Percentiles rank a stretch among this genome's conserved stretches.
phyloP scores from a whole-genome alignment of 2,888 invertebrate genomes.

The Melanargia galathea region DNA sequence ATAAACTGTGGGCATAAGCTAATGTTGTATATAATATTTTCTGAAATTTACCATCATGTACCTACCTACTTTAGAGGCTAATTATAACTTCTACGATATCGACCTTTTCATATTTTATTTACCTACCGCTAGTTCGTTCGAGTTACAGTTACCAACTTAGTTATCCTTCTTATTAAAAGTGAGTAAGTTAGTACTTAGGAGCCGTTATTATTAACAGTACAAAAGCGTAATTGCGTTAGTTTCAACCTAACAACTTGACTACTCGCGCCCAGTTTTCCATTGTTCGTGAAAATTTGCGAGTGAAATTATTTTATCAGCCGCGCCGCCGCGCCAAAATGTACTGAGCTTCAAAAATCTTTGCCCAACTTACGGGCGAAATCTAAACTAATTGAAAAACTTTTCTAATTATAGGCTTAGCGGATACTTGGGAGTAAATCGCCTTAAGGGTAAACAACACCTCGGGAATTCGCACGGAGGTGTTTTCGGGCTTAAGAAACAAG shows the following conservation, averaged over 20 bases:
- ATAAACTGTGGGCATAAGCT: too few species aligned
- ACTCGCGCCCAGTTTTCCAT: slow-evolving; percentile 21
- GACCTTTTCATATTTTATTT: neutral
- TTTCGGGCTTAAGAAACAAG: slow-evolving; percentile 20
- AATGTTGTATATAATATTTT: too few species aligned
- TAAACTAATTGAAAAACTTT: slow-evolving; percentile 82
- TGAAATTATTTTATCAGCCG: slow-evolving; percentile 49
- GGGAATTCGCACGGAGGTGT: slow-evolving; percentile 59
- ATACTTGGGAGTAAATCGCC: slow-evolving; percentile 79
- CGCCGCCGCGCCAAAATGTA: slow-evolving; percentile 53
- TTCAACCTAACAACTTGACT: slow-evolving; percentile 13
- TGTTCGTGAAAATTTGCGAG: slow-evolving; percentile 33
- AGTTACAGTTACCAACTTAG: neutral
- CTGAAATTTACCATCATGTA: too few species aligned
- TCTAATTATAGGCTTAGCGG: slow-evolving; percentile 81
- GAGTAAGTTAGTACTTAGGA: neutral
- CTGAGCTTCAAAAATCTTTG: slow-evolving; percentile 74
- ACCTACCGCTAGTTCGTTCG: neutral
- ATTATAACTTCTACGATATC: neutral
- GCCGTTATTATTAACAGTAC: slow-evolving; percentile 10
- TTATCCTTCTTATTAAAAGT: neutral
- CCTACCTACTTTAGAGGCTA: too few species aligned
- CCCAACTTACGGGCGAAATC: slow-evolving; percentile 73
- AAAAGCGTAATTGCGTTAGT: slow-evolving; percentile 20
- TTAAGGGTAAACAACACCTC: slow-evolving; percentile 80